Conservation (phyloP, 2,888 invertebrate genomes). For the Polydesmus complanatus region DNA sequence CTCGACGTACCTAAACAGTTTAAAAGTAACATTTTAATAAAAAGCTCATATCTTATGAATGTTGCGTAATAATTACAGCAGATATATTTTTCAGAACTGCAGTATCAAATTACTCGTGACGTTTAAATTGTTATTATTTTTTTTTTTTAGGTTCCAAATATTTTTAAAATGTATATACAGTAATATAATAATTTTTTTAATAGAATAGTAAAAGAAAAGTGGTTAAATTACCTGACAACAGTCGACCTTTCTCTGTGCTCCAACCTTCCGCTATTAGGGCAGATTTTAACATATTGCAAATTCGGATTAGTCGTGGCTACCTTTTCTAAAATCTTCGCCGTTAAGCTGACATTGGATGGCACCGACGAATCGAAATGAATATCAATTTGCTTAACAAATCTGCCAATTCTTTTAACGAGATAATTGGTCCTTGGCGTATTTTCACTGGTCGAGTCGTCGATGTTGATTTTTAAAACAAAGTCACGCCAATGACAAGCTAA, state of each 20-base stretch:
- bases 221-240: constrained; percentile 11
- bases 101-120: too few relatives aligned
- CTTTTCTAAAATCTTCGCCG: constrained; percentile 25
- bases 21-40: too few relatives aligned
- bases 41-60: too few relatives aligned
- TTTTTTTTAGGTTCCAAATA: too few relatives aligned
- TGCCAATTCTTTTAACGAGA: constrained; percentile 29
- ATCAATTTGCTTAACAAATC: constrained; percentile 28
- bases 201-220: too few relatives aligned
- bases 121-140: too few relatives aligned
- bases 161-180: too few relatives aligned
- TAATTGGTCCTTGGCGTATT: constrained; percentile 25
- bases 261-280: constrained; percentile 30
- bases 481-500: constrained; percentile 29
- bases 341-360: constrained; percentile 27
- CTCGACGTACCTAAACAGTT: constrained; percentile 27
- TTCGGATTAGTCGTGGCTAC: constrained; percentile 28
- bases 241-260: constrained; percentile 21
- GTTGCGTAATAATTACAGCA: too few relatives aligned
- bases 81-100: too few relatives aligned
- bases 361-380: constrained; percentile 29
- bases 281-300: constrained; percentile 27
- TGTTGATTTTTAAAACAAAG: constrained; percentile 21
- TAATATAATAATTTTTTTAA: too few relatives aligned
- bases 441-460: constrained; percentile 14